Conservation (phyloP, 2,888 invertebrate genomes). For the Xestobium rufovillosum region DNA sequence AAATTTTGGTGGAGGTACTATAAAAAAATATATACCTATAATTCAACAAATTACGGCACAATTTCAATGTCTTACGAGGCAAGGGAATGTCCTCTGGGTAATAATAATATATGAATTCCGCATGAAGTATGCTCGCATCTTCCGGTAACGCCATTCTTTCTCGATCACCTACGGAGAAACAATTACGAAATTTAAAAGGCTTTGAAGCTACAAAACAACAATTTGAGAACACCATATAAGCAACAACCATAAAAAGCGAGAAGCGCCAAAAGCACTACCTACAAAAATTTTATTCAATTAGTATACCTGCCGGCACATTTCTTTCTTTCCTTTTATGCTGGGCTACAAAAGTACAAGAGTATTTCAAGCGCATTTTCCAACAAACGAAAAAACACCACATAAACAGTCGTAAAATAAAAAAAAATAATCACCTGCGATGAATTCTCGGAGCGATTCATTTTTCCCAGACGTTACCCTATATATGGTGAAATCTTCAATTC, state of each 20-base stretch:
- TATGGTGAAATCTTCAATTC: slow-evolving; percentile 86
- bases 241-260: too few species aligned
- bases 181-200: slow-evolving; percentile 10
- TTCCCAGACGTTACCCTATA: slow-evolving; percentile 72
- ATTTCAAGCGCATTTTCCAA: too few species aligned
- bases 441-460: slow-evolving; percentile 71
- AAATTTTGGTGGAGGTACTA: slow-evolving; percentile 90
- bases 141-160: slow-evolving; percentile 79
- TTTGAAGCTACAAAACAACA: slow-evolving; percentile 8
- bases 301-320: slow-evolving; percentile 35
- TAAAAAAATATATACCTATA: slow-evolving; percentile 37
- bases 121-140: slow-evolving; percentile 87
- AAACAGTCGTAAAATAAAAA: slow-evolving; percentile 18
- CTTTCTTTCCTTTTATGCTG: slow-evolving; percentile 52
- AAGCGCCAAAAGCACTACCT: too few species aligned
- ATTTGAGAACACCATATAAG: neutral
- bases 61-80: slow-evolving; percentile 56
- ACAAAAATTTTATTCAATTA: too few species aligned
- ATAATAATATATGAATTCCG: slow-evolving; percentile 94
- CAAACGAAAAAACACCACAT: slow-evolving; percentile 14
- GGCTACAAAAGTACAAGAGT: slow-evolving; percentile 41
- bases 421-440: slow-evolving; percentile 55
- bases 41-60: slow-evolving; percentile 11
- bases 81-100: slow-evolving; percentile 87
- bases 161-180: slow-evolving; percentile 53